Evolutionary conservation across 2,888 invertebrate genomes (phyloP).

Genomic region (Amiota mariae): DNA sequence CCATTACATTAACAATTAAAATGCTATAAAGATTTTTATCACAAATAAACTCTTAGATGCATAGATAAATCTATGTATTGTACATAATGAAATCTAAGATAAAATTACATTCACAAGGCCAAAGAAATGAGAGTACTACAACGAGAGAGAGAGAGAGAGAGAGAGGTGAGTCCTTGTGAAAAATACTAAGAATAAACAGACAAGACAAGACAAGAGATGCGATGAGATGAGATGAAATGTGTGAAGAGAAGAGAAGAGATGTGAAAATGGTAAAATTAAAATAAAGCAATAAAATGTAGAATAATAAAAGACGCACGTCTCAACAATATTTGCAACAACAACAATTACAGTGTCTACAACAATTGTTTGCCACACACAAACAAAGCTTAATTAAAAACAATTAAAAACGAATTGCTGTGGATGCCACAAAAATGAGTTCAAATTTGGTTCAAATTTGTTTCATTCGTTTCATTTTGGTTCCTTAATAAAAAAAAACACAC

Average conservation of each 20-base stretch:
- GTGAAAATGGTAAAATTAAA: neutral
- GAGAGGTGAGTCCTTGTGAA: too few relatives aligned
- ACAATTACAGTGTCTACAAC: constrained; percentile 34
- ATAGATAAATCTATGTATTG: too few relatives aligned
- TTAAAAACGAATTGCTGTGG: constrained; percentile 63
- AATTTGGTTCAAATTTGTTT: neutral
- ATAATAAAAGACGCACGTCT: constrained; percentile 1
- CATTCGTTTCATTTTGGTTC: too few relatives aligned
- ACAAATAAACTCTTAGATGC: neutral
- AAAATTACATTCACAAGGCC: too few relatives aligned
- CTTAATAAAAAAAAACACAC: neutral
- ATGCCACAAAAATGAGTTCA: constrained; percentile 4
- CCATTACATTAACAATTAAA: too few relatives aligned
- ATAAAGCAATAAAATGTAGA: neutral
- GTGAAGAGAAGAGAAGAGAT: too few relatives aligned
- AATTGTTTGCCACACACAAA: constrained; percentile 60
- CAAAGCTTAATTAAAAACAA: constrained; percentile 69
- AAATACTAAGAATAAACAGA: too few relatives aligned
- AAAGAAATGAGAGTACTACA: too few relatives aligned
- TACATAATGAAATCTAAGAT: too few relatives aligned
- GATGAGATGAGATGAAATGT: too few relatives aligned
- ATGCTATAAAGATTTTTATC: neutral
- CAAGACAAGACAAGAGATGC: too few relatives aligned
- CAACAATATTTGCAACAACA: neutral
- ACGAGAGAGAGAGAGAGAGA: too few relatives aligned